Evolutionary conservation across 2,113 vertebrate genomes (phyloP).

Genomic region (Dermatemys mawii): DNA sequence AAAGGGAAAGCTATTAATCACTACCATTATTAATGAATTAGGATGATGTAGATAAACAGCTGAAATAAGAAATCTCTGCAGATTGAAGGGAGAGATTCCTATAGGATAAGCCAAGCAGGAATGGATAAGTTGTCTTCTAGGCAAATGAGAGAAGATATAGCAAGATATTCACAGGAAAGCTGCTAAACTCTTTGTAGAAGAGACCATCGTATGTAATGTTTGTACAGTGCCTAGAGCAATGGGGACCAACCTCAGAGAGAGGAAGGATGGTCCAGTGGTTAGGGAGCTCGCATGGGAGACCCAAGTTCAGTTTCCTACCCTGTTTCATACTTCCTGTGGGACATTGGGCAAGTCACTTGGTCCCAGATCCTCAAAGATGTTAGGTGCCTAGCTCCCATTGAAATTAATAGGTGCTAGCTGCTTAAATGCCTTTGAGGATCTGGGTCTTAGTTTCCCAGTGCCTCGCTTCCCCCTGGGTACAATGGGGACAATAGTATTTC

Average conservation of each 20-base stretch:
- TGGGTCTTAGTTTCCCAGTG: not conserved
- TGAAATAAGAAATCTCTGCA: not conserved
- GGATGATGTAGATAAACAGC: not conserved
- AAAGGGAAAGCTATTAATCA: not conserved
- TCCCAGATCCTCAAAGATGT: not conserved
- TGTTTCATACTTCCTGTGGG: not conserved
- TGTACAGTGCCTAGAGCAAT: not conserved
- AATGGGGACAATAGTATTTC: not conserved
- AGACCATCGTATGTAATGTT: not conserved
- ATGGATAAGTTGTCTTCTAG: not conserved
- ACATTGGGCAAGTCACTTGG: not conserved
- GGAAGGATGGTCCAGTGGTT: rapidly evolving
- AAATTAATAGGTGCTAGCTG: not conserved
- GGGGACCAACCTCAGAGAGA: not conserved
- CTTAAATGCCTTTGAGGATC: not conserved
- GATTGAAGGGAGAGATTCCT: not conserved
- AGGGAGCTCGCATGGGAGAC: not conserved
- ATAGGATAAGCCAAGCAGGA: not conserved
- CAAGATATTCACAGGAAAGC: not conserved
- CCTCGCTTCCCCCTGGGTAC: not conserved
- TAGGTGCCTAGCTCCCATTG: not conserved
- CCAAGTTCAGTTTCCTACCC: not conserved
- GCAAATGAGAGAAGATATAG: not conserved
- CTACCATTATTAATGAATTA: not conserved
- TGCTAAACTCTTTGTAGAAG: not conserved